Evolutionary conservation across 1,140 invertebrate species (phyloP).

Genomic region (Drosophila neocordata): DNA sequence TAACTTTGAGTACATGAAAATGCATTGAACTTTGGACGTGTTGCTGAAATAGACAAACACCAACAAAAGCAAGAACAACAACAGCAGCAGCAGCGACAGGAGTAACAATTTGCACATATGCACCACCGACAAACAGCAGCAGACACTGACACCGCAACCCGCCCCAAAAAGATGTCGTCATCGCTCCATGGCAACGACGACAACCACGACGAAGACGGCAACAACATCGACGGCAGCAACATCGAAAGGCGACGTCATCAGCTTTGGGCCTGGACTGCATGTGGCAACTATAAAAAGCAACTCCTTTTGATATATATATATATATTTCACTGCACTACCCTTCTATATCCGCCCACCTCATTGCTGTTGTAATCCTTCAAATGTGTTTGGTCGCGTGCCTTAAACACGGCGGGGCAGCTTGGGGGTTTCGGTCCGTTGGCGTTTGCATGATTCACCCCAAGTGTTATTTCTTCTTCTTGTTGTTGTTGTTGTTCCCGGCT

Average conservation of each 20-base stretch:
- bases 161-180: slow-evolving; percentile 75
- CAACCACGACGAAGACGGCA: slow-evolving; percentile 31
- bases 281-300: slow-evolving; percentile 50
- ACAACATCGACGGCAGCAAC: slow-evolving; percentile 31
- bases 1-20: slow-evolving; percentile 28
- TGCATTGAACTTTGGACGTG: slow-evolving; percentile 75
- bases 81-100: slow-evolving; percentile 2
- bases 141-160: slow-evolving; percentile 39
- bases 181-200: slow-evolving; percentile 68
- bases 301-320: slow-evolving; percentile 30
- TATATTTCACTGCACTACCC: slow-evolving; percentile 4
- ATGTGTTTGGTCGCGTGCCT: slow-evolving; percentile 67
- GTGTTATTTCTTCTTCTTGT: slow-evolving; percentile 5
- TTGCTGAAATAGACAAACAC: slow-evolving; percentile 39
- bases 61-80: slow-evolving; percentile 10
- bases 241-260: slow-evolving; percentile 25
- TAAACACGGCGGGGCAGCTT: slow-evolving; percentile 6
- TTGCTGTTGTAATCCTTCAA: slow-evolving; percentile 49
- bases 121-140: slow-evolving; percentile 24
- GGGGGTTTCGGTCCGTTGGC: slow-evolving; percentile 9
- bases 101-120: slow-evolving; percentile 24
- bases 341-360: slow-evolving; percentile 1
- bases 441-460: slow-evolving; percentile 43
- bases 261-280: slow-evolving; percentile 28
- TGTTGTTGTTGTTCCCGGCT: slow-evolving; percentile 28